phyloP scores from a whole-genome alignment of 2,113 vertebrate species.

The Cettia cetti region DNA sequence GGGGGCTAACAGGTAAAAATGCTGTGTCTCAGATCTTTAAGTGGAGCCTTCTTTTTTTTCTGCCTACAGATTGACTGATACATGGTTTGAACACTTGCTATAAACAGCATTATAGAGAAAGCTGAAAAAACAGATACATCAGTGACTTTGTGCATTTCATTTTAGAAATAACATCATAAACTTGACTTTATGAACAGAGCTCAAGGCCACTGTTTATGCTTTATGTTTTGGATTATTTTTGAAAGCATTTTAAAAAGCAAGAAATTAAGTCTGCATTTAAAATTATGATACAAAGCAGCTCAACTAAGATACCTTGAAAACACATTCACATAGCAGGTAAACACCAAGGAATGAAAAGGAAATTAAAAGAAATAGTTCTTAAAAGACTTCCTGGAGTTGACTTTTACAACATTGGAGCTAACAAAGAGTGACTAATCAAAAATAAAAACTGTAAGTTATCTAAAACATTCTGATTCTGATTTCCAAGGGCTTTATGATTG shows the following conservation, averaged over 20 bases:
- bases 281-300: background rate
- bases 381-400: background rate
- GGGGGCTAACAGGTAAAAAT: background rate
- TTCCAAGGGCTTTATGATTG: background rate
- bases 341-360: background rate
- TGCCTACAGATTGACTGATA: background rate
- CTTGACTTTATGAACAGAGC: conserved; percentile 17
- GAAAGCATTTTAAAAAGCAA: background rate
- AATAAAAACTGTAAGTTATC: conserved; percentile 8
- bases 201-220: conserved; percentile 44
- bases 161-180: background rate
- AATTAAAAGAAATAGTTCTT: background rate
- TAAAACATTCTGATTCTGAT: background rate
- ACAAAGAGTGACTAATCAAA: conserved; percentile 1
- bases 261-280: background rate
- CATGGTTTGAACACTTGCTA: background rate
- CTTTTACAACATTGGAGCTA: conserved; percentile 27
- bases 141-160: background rate
- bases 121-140: background rate
- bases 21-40: background rate
- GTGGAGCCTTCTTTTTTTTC: background rate
- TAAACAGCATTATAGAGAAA: background rate
- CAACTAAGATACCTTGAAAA: background rate
- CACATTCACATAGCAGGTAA: background rate
- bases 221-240: conserved; percentile 33